Conservation (phyloP, 2,797 vertebrate species). For the Syncerus caffer region DNA sequence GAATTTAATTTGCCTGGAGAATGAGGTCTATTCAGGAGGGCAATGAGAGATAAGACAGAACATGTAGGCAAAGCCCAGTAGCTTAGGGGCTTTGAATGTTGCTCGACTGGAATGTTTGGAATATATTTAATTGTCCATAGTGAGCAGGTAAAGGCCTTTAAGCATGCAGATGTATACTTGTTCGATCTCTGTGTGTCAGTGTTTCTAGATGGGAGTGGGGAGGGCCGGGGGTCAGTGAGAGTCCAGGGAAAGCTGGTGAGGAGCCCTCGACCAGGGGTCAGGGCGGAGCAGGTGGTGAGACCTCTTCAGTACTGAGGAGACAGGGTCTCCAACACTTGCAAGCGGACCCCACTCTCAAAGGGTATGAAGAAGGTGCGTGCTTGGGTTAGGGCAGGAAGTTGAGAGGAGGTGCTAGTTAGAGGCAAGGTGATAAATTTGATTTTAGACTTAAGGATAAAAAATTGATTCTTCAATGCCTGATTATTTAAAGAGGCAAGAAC, state of each 20-base stretch:
- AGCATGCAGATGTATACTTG: neutral
- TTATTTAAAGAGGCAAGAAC: constrained; percentile 55
- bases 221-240: neutral
- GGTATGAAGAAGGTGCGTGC: neutral
- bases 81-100: neutral
- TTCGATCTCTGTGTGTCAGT: neutral
- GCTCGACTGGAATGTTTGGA: neutral
- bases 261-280: neutral
- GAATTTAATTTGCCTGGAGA: neutral
- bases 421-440: neutral
- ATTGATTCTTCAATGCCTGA: constrained; percentile 45
- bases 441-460: constrained; percentile 51
- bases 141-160: neutral
- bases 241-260: neutral
- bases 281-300: neutral
- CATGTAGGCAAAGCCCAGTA: neutral
- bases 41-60: neutral
- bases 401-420: neutral
- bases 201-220: neutral
- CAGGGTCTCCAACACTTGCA: neutral
- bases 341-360: neutral
- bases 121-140: neutral
- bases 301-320: neutral
- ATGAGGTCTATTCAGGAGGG: neutral
- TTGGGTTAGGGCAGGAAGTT: neutral